Percentiles rank a stretch among this genome's conserved stretches.
phyloP scores from a whole-genome alignment of 2,113 vertebrate genomes.

The Triplophysa rosa region DNA sequence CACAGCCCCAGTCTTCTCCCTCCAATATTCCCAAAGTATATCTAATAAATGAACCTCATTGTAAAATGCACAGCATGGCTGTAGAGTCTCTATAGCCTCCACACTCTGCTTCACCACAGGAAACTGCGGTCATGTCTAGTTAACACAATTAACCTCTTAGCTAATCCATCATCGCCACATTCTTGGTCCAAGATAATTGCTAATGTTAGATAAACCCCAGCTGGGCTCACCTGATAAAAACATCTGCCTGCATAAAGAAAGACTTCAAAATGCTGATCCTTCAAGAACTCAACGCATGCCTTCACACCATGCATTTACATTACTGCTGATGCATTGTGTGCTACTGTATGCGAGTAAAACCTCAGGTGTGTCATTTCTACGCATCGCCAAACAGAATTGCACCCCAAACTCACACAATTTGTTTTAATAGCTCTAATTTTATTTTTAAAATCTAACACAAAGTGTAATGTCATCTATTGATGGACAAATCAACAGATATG shows the following conservation, averaged over 20 bases:
- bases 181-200: constrained; percentile 39
- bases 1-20: background rate
- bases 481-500: background rate
- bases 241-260: constrained; percentile 40
- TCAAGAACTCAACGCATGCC: no score
- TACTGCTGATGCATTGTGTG: background rate
- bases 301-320: background rate
- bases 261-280: constrained; percentile 15
- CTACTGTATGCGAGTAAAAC: background rate
- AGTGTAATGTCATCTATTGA: background rate
- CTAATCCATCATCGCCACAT: constrained; percentile 51
- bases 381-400: background rate
- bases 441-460: no score
- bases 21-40: background rate
- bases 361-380: background rate
- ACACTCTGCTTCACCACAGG: constrained; percentile 33
- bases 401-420: no score
- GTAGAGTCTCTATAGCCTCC: background rate
- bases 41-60: background rate
- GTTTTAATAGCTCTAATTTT: no score
- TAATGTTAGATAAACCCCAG: constrained; percentile 43
- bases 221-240: constrained; percentile 45
- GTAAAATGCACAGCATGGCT: background rate
- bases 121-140: constrained; percentile 43
- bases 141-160: constrained; percentile 49